Evolutionary conservation across 2,888 invertebrate species (phyloP).

Genomic region (Trissolcus brochymenae): DNA sequence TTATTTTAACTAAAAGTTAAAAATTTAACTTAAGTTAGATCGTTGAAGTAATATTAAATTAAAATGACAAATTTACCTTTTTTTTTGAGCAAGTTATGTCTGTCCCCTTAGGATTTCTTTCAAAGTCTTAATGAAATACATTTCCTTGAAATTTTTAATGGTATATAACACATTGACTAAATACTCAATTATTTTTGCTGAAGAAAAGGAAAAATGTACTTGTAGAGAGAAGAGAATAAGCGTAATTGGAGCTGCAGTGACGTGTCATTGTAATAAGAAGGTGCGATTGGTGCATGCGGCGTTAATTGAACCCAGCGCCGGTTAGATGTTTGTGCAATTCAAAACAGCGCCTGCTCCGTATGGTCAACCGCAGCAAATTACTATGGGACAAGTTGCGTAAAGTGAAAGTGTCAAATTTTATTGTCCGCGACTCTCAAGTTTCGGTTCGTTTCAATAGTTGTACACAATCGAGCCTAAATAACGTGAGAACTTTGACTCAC

Average conservation of each 20-base stretch:
- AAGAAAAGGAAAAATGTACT: background rate
- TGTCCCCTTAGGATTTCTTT: too few species aligned
- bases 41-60: too few species aligned
- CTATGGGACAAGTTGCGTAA: slow-evolving; percentile 16
- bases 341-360: slow-evolving; percentile 53
- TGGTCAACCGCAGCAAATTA: slow-evolving; percentile 52
- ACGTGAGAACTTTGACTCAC: slow-evolving; percentile 33
- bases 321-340: slow-evolving; percentile 63
- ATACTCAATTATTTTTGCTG: too few species aligned
- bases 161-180: background rate
- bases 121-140: too few species aligned
- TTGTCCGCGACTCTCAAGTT: slow-evolving; percentile 4
- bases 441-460: background rate
- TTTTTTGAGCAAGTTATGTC: too few species aligned
- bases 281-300: slow-evolving; percentile 69
- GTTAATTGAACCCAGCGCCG: slow-evolving; percentile 71
- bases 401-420: slow-evolving; percentile 48
- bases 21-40: too few species aligned
- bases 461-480: background rate
- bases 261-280: slow-evolving; percentile 20
- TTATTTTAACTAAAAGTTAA: background rate
- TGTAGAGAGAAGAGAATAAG: slow-evolving; percentile 12
- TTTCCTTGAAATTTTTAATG: too few species aligned
- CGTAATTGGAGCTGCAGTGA: slow-evolving; percentile 30
- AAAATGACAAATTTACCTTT: too few species aligned